These are phyloP conservation scores for Drosophila repleta DNA, from an alignment of 1,140 invertebrate species.

Conservation along the genomic window DNA sequence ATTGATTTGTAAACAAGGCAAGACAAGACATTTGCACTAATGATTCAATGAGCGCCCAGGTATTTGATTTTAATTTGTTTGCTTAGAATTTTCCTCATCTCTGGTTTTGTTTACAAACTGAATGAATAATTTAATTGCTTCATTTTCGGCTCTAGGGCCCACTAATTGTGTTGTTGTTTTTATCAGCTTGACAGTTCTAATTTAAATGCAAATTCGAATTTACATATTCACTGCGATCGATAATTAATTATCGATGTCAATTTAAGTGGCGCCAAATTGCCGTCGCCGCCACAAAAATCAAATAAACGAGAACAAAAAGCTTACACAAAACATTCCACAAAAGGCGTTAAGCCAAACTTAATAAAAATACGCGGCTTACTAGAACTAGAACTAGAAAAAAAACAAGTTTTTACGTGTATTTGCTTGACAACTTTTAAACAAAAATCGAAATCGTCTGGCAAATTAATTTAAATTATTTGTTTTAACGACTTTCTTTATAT, in stretches of 20 bases:
- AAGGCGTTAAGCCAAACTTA: slow-evolving; percentile 39
- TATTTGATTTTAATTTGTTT: slow-evolving; percentile 3
- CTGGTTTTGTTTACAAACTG: neutral
- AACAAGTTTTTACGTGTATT: neutral
- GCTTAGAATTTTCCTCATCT: slow-evolving; percentile 5
- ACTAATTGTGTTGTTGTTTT: slow-evolving; percentile 25
- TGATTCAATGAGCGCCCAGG: slow-evolving; percentile 4
- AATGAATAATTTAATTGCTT: slow-evolving; percentile 25
- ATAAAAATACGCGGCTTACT: slow-evolving; percentile 54
- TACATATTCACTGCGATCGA: slow-evolving; percentile 66
- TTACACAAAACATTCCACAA: slow-evolving; percentile 61
- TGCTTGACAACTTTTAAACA: slow-evolving; percentile 60
- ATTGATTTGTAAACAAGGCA: slow-evolving; percentile 36
- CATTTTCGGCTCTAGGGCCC: neutral
- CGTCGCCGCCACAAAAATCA: slow-evolving; percentile 25
- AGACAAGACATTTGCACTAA: slow-evolving; percentile 15
- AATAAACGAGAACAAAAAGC: slow-evolving; percentile 37
- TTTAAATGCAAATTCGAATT: slow-evolving; percentile 76
- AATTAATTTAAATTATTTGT: slow-evolving; percentile 59
- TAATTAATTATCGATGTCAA: slow-evolving; percentile 65
- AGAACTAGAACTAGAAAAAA: too few species aligned
- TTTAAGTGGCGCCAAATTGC: slow-evolving; percentile 54
- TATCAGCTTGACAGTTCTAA: slow-evolving; percentile 62
- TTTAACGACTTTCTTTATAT: slow-evolving; percentile 66
- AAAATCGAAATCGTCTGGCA: slow-evolving; percentile 14